These are phyloP conservation scores for Seira sanloemensis DNA, from an alignment of 2,888 invertebrate genomes.

Conservation along the genomic window DNA sequence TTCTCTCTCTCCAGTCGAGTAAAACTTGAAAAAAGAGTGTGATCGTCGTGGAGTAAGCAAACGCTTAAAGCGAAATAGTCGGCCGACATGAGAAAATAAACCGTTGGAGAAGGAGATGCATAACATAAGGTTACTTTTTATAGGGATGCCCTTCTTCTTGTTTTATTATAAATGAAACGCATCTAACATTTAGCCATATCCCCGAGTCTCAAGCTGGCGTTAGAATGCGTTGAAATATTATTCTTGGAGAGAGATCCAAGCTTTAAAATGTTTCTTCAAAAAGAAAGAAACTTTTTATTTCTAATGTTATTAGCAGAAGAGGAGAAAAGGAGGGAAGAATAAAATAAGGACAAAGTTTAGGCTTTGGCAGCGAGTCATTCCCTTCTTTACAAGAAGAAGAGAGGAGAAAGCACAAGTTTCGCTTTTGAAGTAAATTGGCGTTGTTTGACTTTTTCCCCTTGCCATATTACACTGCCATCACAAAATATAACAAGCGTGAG, in stretches of 20 bases:
- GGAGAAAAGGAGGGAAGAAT: not conserved
- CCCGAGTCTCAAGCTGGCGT: not conserved
- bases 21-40: conserved; percentile 8
- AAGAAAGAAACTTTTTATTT: not conserved
- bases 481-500: not conserved
- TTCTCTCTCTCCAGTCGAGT: too few species aligned
- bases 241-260: not conserved
- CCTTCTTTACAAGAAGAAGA: not conserved
- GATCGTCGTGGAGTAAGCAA: conserved; percentile 1
- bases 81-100: not conserved
- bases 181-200: conserved; percentile 4
- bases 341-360: not conserved
- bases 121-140: conserved; percentile 1
- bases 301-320: conserved; percentile 8
- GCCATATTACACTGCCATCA: not conserved
- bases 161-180: conserved; percentile 9
- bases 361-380: not conserved
- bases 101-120: not conserved
- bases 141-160: not conserved
- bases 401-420: not conserved
- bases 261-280: not conserved
- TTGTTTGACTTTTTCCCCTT: conserved; percentile 7
- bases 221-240: not conserved
- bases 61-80: not conserved
- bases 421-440: not conserved